Percentiles rank a stretch among this genome's conserved stretches.
phyloP scores from a whole-genome alignment of 2,888 invertebrate genomes.

The Conistra vaccinii region DNA sequence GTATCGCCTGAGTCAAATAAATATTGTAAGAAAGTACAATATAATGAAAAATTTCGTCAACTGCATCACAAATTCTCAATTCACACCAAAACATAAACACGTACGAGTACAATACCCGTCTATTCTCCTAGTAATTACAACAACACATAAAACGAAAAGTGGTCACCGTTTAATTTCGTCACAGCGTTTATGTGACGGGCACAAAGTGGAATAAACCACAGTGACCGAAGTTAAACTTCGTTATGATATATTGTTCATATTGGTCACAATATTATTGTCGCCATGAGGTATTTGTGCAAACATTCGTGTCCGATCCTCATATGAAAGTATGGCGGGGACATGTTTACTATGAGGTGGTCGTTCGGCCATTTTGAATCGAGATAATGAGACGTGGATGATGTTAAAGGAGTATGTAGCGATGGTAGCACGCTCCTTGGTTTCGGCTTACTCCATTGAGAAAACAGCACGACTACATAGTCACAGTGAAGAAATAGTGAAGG shows the following conservation, averaged over 20 bases:
- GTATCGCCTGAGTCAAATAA: too few relatives aligned
- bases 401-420: background rate
- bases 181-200: slow-evolving; percentile 30
- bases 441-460: background rate
- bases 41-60: too few relatives aligned
- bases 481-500: too few relatives aligned
- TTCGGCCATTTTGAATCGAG: slow-evolving; percentile 12
- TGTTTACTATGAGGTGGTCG: slow-evolving; percentile 27
- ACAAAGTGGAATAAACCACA: slow-evolving; percentile 60
- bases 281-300: slow-evolving; percentile 52
- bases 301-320: slow-evolving; percentile 26
- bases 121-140: slow-evolving; percentile 14
- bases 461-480: background rate
- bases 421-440: too few relatives aligned
- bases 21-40: too few relatives aligned
- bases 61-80: background rate
- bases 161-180: slow-evolving; percentile 41
- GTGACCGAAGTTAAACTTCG: slow-evolving; percentile 61
- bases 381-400: background rate
- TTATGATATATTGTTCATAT: slow-evolving; percentile 70
- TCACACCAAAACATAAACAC: slow-evolving; percentile 5
- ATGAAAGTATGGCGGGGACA: slow-evolving; percentile 13
- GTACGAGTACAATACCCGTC: too few relatives aligned
- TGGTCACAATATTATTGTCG: slow-evolving; percentile 61
- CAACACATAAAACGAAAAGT: slow-evolving; percentile 25